Evolutionary conservation across 2,113 vertebrate genomes (phyloP), one percentile per base, ranked within the genome.

Genomic region (Dascyllus trimaculatus): DNA sequence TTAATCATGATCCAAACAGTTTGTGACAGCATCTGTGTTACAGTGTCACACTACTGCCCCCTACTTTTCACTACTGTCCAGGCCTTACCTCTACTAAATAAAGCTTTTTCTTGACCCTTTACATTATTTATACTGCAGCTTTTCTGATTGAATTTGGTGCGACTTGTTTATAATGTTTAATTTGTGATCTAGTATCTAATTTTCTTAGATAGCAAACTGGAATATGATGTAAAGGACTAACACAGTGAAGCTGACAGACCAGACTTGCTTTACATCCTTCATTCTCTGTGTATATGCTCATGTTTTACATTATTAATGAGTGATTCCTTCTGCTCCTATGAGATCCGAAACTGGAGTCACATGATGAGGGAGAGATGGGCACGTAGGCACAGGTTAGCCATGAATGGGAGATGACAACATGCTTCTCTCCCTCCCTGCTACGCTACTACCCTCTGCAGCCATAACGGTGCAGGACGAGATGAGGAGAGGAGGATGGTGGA

Each of bases 371-470:
- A 48, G 59, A 61, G 46, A 46, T 25, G 4, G 11, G 45, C 14
- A 65, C 19, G 40, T 40, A 38, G 51, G n/a, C 13, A 14, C 18
- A 64, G 78, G 76, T 38, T 18, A 56, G 65, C 80, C 48, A 21
- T 75, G 77, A 88, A 86, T 65, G 66, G 67, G 48, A 22, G 69
- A 67, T 24, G 71, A 74, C 54, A 38, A 11, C 78, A 73, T 13
- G 15, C 53, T 77, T 43, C 32, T 48, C 69, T 70, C 71, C 45
- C 59, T 11, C 53, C 80, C 24, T 45, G 59, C 81, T 69, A n/a
- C 64, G 21, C 63, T 62, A 52, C 77, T 67, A 43, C n/a, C 78
- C 49, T 72, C 87, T 87, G 90, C 89, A 90, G 85, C 73, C 69
- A 64, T 70, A 62, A 45, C 38, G 56, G 84, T 76, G 74, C 60